Evolutionary conservation across 2,113 vertebrate genomes (phyloP), one percentile per base, ranked within the genome.

Genomic region (Galemys pyrenaicus): DNA sequence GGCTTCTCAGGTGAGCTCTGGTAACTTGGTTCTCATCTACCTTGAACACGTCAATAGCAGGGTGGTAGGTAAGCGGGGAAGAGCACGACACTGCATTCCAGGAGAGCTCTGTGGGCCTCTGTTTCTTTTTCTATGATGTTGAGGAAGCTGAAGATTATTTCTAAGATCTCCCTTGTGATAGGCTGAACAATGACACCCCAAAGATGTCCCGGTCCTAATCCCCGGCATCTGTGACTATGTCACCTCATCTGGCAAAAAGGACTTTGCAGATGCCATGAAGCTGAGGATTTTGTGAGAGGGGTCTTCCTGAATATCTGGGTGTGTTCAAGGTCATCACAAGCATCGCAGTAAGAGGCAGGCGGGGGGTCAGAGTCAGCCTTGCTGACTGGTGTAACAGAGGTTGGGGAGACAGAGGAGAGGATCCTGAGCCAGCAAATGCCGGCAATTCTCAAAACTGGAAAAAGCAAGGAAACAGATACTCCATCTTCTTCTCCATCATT

Each of bases 111-210:
- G 35, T 56, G 56, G 64, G 65, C 2, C 65, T 84, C 70, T 81
- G 16, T 60, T 56, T 24, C 37, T 58, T 94, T 24, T 86, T n/a
- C 30, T 79, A 54, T 64, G 70, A 80, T 32, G 24, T 70, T 54
- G 68, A 82, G 24, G 60, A 58, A 70, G 12, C 30, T 82, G n/a
- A 81, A 92, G 84, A 85, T 89, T 68, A 65, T 73, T 84, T 84
- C 8, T 44, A 46, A 87, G 75, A 75, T 68, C 32, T 10, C 1
- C 85, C 62, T 67, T 67, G 39, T 44, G 51, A 8, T 15, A 51
- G 49, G 54, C 11, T 80, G 37, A 89, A 51, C n/a, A 79, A 85
- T 2, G 16, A 9, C 5, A 28, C 28, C 32, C 39, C 74, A 37
- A 44, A 75, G 67, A 32, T 10, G 20, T 28, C 35, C 67, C 10